Conservation (phyloP, 92 coral and sea anemone genomes). For the Blastomussa wellsi region DNA sequence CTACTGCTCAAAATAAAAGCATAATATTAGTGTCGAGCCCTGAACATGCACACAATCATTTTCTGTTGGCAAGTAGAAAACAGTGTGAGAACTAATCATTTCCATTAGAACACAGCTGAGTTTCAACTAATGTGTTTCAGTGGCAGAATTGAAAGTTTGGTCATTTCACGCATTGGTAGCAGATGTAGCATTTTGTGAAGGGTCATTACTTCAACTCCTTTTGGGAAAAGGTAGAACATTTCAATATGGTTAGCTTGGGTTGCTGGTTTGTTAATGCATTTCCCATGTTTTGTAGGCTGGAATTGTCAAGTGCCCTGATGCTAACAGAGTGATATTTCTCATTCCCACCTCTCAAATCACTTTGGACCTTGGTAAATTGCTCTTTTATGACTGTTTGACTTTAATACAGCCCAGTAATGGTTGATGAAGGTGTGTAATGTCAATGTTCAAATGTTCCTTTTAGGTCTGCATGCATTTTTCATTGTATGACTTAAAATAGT, state of each 20-base stretch:
- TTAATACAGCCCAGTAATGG: neutral
- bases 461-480: neutral
- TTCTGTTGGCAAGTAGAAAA: too few species aligned
- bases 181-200: too few species aligned
- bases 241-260: neutral
- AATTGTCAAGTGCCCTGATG: conserved; percentile 77
- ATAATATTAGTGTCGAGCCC: too few species aligned
- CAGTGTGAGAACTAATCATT: too few species aligned
- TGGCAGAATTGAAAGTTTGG: too few species aligned
- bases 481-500: too few species aligned
- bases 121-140: too few species aligned
- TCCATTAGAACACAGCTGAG: too few species aligned
- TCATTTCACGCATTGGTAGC: too few species aligned
- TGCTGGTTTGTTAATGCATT: neutral
- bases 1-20: too few species aligned
- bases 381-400: neutral
- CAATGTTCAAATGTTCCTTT: neutral
- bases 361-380: conserved; percentile 76
- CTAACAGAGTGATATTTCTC: conserved; percentile 72
- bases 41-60: too few species aligned
- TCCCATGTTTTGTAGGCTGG: conserved; percentile 70
- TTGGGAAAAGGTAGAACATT: neutral
- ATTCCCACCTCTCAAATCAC: conserved; percentile 92
- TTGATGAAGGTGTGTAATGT: neutral
- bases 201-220: neutral